Evolutionary conservation across 2,888 invertebrate species (phyloP).

Genomic region (Rhamnusium bicolor): DNA sequence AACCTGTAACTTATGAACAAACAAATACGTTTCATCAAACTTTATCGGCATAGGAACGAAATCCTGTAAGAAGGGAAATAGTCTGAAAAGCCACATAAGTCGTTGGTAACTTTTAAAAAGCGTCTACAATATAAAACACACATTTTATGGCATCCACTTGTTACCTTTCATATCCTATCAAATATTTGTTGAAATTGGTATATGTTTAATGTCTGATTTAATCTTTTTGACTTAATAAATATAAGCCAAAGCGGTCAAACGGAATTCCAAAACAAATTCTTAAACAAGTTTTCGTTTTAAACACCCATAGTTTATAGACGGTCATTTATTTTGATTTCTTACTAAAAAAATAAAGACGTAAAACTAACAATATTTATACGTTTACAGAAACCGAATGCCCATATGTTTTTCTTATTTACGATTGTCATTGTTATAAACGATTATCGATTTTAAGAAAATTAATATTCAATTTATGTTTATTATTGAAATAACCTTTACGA

Average conservation of each 20-base stretch:
- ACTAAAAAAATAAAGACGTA: slow-evolving; percentile 24
- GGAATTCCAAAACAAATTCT: slow-evolving; percentile 21
- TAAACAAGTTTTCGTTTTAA: slow-evolving; percentile 6
- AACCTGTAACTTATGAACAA: background rate
- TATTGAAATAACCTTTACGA: slow-evolving; percentile 40
- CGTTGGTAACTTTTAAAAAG: background rate
- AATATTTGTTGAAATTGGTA: background rate
- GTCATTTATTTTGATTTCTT: slow-evolving; percentile 17
- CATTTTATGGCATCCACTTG: background rate
- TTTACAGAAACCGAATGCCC: background rate
- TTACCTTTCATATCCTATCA: background rate
- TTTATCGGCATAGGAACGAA: background rate
- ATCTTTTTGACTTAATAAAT: slow-evolving; percentile 16
- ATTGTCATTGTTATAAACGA: slow-evolving; percentile 17
- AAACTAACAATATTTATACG: slow-evolving; percentile 24
- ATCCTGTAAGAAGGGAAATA: background rate
- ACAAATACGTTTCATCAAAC: background rate
- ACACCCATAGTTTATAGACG: background rate
- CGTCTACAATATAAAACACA: background rate
- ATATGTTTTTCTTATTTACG: slow-evolving; percentile 2
- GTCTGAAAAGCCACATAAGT: too few species aligned
- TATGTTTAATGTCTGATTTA: slow-evolving; percentile 16
- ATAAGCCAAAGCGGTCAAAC: background rate
- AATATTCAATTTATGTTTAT: slow-evolving; percentile 45
- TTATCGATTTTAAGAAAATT: slow-evolving; percentile 45